A percentile compares a stretch with the other conserved stretches of the same genome.
phyloP scores from a whole-genome alignment of 2,113 vertebrate genomes.

The Varanus salvator region DNA sequence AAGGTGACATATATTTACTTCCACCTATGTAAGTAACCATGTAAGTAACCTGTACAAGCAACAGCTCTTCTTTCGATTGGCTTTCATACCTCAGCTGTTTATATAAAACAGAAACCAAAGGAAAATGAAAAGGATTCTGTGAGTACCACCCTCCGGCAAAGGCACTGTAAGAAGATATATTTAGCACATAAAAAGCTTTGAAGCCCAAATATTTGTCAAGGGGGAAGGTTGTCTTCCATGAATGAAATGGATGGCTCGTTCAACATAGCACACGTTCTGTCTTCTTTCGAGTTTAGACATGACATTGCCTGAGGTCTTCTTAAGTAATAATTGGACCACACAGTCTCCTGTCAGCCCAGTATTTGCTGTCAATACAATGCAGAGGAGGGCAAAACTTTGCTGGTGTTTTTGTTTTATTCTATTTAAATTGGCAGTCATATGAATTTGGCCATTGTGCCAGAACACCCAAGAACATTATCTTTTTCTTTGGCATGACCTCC shows the following conservation, averaged over 20 bases:
- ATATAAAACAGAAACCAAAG: neutral
- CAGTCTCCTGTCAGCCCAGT: conserved; percentile 62
- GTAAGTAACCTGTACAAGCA: neutral
- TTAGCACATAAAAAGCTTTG: conserved; percentile 54
- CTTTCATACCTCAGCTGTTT: conserved; percentile 16
- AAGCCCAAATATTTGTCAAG: conserved; percentile 58
- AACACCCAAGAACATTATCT: conserved; percentile 9
- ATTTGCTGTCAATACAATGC: conserved; percentile 46
- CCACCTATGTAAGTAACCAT: neutral
- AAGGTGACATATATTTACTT: neutral
- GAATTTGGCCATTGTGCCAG: conserved; percentile 28
- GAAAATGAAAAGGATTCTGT: neutral
- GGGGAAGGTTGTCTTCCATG: conserved; percentile 51
- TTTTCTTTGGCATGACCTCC: conserved; percentile 58
- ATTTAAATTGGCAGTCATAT: conserved; percentile 33
- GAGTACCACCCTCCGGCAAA: conserved; percentile 45
- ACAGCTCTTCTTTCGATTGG: neutral
- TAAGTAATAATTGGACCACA: conserved; percentile 60
- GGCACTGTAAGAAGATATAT: conserved; percentile 39
- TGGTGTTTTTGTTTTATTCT: neutral
- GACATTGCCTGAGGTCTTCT: conserved; percentile 38
- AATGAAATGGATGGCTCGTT: conserved; percentile 31
- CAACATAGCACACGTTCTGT: conserved; percentile 27
- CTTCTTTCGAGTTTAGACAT: conserved; percentile 62
- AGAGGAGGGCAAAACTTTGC: conserved; percentile 35